A percentile compares a stretch with the other conserved stretches of the same genome.
phyloP scores from a whole-genome alignment of 2,797 vertebrate genomes.

The Neosilurus hyrtlii region DNA sequence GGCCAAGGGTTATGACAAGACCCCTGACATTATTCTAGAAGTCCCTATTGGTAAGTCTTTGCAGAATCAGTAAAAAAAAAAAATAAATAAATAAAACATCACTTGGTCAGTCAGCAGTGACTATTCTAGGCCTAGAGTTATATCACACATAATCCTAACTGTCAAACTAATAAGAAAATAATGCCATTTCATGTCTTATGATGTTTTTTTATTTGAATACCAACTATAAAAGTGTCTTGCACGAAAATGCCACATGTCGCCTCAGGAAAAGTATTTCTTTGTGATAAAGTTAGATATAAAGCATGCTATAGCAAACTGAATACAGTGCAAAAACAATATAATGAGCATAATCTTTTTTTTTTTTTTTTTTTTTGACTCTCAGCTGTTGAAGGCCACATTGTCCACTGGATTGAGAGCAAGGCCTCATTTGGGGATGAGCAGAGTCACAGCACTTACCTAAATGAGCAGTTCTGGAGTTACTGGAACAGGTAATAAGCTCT shows the following conservation, averaged over 20 bases:
- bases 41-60: conserved; percentile 85
- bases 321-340: not conserved
- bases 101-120: conserved; percentile 22
- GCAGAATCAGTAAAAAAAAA: conserved; percentile 4
- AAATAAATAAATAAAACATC: not conserved
- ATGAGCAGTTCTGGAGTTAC: conserved; percentile 99
- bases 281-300: conserved; percentile 23
- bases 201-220: conserved; percentile 11
- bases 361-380: conserved; percentile 44
- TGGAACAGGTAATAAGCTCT: conserved; percentile 87
- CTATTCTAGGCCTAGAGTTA: conserved; percentile 12
- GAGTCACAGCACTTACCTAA: conserved; percentile 91
- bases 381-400: conserved; percentile 95
- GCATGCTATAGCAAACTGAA: not conserved
- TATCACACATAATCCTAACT: conserved; percentile 27
- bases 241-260: conserved; percentile 47
- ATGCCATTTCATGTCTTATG: conserved; percentile 24
- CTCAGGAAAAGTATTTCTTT: conserved; percentile 31
- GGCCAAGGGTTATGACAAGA: conserved; percentile 97
- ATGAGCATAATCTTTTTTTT: not conserved
- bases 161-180: conserved; percentile 36
- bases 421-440: conserved; percentile 97
- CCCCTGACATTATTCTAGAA: conserved; percentile 97
- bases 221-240: conserved; percentile 25
- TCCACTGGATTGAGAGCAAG: conserved; percentile 99